Evolutionary conservation across 2,888 invertebrate species (phyloP).

Genomic region (Pristionchus entomophagus): DNA sequence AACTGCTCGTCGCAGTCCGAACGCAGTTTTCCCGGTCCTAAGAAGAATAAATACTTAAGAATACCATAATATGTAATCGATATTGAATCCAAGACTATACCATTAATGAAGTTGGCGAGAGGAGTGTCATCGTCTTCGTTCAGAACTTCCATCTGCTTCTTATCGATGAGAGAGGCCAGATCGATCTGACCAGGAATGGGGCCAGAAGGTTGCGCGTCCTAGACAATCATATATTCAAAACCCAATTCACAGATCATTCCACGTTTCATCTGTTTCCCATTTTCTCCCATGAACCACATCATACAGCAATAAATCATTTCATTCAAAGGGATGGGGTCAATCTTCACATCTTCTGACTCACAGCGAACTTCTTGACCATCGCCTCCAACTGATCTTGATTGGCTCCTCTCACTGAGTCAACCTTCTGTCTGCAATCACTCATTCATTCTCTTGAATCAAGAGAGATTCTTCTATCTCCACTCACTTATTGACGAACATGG

Average conservation of each 20-base stretch:
- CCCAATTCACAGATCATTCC: too few species aligned
- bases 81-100: too few species aligned
- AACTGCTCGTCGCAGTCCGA: conserved; percentile 81
- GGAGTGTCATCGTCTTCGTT: conserved; percentile 96
- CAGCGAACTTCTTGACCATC: conserved; percentile 85
- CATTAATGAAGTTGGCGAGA: conserved; percentile 81
- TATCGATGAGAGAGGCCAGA: conserved; percentile 87
- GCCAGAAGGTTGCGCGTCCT: conserved; percentile 9
- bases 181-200: conserved; percentile 85
- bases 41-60: too few species aligned
- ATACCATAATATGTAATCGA: too few species aligned
- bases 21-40: conserved; percentile 51
- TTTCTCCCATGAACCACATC: too few species aligned
- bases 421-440: conserved; percentile 81
- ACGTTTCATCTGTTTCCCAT: too few species aligned
- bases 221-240: neutral
- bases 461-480: conserved; percentile 49
- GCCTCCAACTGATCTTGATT: conserved; percentile 87
- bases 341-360: conserved; percentile 10
- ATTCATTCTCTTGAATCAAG: conserved; percentile 78
- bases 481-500: conserved; percentile 86
- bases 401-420: conserved; percentile 91
- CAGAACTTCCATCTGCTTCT: conserved; percentile 92
- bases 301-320: neutral
- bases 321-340: neutral